Evolutionary conservation across 2,113 vertebrate species (phyloP).

Genomic region (Hippocampus zosterae): DNA sequence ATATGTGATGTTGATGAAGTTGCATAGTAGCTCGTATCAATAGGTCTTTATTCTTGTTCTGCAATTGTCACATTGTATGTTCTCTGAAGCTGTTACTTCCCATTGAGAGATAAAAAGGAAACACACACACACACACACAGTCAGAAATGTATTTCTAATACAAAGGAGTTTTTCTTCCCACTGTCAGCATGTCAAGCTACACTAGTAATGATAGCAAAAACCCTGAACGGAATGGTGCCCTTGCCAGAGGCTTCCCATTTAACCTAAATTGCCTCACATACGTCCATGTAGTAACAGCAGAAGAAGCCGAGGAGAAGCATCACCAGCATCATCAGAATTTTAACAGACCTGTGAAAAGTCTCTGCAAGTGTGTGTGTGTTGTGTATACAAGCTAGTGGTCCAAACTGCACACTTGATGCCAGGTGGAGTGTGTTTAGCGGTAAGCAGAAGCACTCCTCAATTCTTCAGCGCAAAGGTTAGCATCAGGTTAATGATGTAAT

Average conservation of each 20-base stretch:
- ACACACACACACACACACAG: too few relatives aligned
- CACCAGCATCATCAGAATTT: slow-evolving; percentile 24
- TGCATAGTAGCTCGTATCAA: too few relatives aligned
- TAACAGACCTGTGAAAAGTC: slow-evolving; percentile 11
- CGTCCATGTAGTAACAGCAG: slow-evolving; percentile 45
- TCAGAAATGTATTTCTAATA: too few relatives aligned
- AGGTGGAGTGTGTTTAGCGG: slow-evolving; percentile 22
- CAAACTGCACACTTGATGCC: too few relatives aligned
- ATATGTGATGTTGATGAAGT: too few relatives aligned
- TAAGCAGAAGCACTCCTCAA: slow-evolving; percentile 41
- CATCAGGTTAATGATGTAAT: slow-evolving; percentile 3
- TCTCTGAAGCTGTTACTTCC: too few relatives aligned
- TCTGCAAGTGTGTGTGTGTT: too few relatives aligned
- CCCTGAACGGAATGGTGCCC: slow-evolving; percentile 43
- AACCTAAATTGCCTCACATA: slow-evolving; percentile 54
- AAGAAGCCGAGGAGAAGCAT: slow-evolving; percentile 31
- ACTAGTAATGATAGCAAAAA: slow-evolving; percentile 37
- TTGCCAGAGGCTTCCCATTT: slow-evolving; percentile 51
- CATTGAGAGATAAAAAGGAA: too few relatives aligned
- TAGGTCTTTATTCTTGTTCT: too few relatives aligned
- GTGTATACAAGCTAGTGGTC: too few relatives aligned
- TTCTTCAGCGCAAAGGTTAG: slow-evolving; percentile 1
- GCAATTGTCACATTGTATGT: too few relatives aligned
- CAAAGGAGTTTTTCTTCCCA: neutral
- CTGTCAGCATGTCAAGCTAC: slow-evolving; percentile 12